Evolutionary conservation across 2,888 invertebrate species (phyloP).

Genomic region (Hydraecia micacea): DNA sequence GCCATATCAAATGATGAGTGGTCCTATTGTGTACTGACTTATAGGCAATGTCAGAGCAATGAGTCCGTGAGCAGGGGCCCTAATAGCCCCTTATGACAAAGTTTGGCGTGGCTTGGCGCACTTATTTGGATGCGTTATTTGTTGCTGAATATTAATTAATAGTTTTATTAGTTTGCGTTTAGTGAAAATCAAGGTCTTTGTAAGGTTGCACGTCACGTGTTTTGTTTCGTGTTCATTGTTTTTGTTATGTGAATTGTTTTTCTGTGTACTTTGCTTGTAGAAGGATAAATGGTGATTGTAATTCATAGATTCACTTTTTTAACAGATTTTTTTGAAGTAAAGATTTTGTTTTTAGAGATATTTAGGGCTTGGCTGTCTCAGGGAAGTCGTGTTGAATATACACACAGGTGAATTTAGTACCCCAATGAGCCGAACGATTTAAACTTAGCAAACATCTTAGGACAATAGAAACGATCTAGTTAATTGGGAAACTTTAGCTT

Average conservation of each 20-base stretch:
- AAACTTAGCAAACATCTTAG: too few relatives aligned
- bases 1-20: constrained; percentile 85
- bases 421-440: background rate
- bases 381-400: background rate
- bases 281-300: background rate
- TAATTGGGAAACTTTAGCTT: background rate
- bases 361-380: background rate
- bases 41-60: constrained; percentile 80
- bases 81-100: constrained; percentile 79
- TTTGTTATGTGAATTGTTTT: constrained; percentile 18
- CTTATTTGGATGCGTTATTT: constrained; percentile 74
- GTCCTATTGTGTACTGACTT: constrained; percentile 82
- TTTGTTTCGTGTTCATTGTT: constrained; percentile 3
- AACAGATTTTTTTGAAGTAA: background rate
- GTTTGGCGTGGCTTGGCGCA: constrained; percentile 74
- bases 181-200: constrained; percentile 67
- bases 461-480: background rate
- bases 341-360: background rate
- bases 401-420: background rate
- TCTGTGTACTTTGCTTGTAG: background rate
- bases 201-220: constrained; percentile 50
- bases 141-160: constrained; percentile 77
- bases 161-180: constrained; percentile 58
- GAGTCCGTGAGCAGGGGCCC: constrained; percentile 77
- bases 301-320: background rate